Evolutionary conservation across 2,113 vertebrate species (phyloP).

Genomic region (Thinocorus orbignyianus): DNA sequence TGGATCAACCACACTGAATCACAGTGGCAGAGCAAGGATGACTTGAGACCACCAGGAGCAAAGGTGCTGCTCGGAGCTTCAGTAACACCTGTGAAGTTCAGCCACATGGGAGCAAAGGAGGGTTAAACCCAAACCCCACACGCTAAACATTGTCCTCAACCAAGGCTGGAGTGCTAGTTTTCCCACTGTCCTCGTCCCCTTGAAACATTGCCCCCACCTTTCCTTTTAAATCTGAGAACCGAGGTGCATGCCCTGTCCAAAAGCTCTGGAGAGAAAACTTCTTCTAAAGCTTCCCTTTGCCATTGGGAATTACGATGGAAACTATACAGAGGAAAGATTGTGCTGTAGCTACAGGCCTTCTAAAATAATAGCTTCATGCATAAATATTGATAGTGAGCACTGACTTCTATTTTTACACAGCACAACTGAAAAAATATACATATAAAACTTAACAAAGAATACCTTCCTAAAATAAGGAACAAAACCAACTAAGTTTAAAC

Average conservation of each 20-base stretch:
- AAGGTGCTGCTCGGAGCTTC: not conserved
- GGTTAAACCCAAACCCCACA: not conserved
- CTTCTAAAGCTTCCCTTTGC: not conserved
- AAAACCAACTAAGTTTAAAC: not conserved
- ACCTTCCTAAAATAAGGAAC: not conserved
- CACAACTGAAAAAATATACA: not conserved
- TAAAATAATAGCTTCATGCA: constrained; percentile 5
- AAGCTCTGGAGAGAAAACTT: not conserved
- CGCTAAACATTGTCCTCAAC: not conserved
- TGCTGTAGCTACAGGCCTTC: not conserved
- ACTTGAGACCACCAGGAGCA: not conserved
- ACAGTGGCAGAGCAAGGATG: not conserved
- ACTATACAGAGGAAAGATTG: not conserved
- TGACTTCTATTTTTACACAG: not conserved
- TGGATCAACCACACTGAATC: not conserved
- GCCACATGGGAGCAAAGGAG: not conserved
- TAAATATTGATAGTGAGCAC: not conserved
- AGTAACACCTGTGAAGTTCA: not conserved
- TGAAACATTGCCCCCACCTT: not conserved
- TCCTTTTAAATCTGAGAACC: not conserved
- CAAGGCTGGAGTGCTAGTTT: not conserved
- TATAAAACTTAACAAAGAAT: not conserved
- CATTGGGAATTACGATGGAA: not conserved
- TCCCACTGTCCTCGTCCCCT: not conserved
- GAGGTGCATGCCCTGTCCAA: not conserved